A percentile compares a stretch with the other conserved stretches of the same genome.
These are phyloP conservation scores for Eudemis profundana DNA, from an alignment of 2,888 invertebrate genomes.

Conservation along the genomic window DNA sequence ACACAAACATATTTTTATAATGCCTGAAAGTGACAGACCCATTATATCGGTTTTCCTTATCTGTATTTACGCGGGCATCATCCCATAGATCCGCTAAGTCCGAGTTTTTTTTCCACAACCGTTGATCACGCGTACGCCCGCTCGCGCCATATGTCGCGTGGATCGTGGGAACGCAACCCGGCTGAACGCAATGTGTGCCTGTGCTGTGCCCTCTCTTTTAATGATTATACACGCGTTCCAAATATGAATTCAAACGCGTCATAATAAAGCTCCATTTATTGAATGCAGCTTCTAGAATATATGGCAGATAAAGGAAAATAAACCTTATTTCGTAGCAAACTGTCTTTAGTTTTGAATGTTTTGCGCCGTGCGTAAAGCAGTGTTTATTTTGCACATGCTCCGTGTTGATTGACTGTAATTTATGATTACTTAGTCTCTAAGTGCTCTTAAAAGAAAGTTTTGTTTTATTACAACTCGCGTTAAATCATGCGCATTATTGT, in stretches of 20 bases:
- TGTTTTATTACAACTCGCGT: slow-evolving; percentile 53
- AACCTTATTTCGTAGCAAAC: slow-evolving; percentile 13
- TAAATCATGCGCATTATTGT: slow-evolving; percentile 5
- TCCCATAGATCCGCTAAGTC: slow-evolving; percentile 80
- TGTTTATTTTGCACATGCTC: slow-evolving; percentile 68
- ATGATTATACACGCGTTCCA: slow-evolving; percentile 57
- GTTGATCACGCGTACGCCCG: slow-evolving; percentile 73
- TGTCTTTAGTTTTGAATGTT: slow-evolving; percentile 43
- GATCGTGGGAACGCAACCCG: slow-evolving; percentile 81
- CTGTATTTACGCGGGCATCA: slow-evolving; percentile 64
- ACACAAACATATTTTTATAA: not conserved
- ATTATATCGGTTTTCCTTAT: slow-evolving; percentile 61
- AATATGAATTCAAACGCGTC: slow-evolving; percentile 49
- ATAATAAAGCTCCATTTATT: slow-evolving; percentile 58
- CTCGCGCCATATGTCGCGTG: slow-evolving; percentile 83
- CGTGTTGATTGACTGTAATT: slow-evolving; percentile 72
- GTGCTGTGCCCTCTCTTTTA: slow-evolving; percentile 62
- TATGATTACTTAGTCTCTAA: slow-evolving; percentile 69
- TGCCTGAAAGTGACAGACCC: slow-evolving; percentile 10
- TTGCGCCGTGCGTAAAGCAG: slow-evolving; percentile 43
- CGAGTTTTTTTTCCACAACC: slow-evolving; percentile 80
- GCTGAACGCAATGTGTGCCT: slow-evolving; percentile 76
- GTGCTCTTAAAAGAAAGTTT: slow-evolving; percentile 68
- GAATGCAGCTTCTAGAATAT: slow-evolving; percentile 45
- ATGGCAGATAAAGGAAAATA: slow-evolving; percentile 32